A percentile compares a stretch with the other conserved stretches of the same genome.
Conservation (phyloP, 2,888 invertebrate species). For the Heliconius erato region DNA sequence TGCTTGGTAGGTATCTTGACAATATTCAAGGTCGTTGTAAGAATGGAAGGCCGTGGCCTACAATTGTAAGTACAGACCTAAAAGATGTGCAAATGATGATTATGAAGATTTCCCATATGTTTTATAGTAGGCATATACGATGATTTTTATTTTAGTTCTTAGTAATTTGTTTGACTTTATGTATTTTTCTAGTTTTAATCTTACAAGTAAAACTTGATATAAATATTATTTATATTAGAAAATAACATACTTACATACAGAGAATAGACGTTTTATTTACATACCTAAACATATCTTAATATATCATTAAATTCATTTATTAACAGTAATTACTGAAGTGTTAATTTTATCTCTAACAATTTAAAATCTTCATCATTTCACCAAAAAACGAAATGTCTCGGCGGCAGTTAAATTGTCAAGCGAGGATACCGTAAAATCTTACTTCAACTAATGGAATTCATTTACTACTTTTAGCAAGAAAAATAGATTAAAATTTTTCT, state of each 20-base stretch:
- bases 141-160: background rate
- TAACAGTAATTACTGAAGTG: background rate
- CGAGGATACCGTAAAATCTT: constrained; percentile 3
- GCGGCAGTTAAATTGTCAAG: constrained; percentile 17
- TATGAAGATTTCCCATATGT: constrained; percentile 11
- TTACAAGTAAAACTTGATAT: too few species aligned
- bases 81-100: constrained; percentile 44
- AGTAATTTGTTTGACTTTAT: too few species aligned
- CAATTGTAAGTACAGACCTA: constrained; percentile 32
- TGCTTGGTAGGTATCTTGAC: constrained; percentile 25
- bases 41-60: constrained; percentile 44
- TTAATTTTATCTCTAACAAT: constrained; percentile 15
- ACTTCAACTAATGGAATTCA: constrained; percentile 21
- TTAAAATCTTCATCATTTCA: constrained; percentile 13
- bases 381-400: constrained; percentile 12
- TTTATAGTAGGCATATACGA: background rate
- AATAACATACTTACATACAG: background rate
- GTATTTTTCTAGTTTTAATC: too few species aligned
- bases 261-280: background rate
- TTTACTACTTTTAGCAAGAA: constrained; percentile 7
- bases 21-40: constrained; percentile 32
- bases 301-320: background rate
- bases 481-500: constrained; percentile 1
- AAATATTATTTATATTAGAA: background rate
- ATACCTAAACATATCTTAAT: background rate